These are phyloP conservation scores for Brienomyrus brachyistius DNA, from an alignment of 2,113 vertebrate species.

Conservation along the genomic window DNA sequence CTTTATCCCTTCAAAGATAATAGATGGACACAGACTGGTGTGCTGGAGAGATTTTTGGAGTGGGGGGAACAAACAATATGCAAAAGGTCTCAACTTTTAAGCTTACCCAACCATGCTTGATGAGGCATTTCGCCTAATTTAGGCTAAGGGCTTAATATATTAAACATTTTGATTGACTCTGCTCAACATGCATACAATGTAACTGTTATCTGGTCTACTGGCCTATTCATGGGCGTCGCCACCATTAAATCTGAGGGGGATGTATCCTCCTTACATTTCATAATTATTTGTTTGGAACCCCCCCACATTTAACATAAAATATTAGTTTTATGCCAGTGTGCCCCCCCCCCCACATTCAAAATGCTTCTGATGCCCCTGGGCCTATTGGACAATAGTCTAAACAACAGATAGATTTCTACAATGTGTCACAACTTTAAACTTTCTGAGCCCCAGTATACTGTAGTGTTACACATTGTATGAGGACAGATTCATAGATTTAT, in stretches of 20 bases:
- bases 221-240: too few relatives aligned
- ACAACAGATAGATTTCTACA: neutral
- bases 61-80: neutral
- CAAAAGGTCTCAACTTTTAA: neutral
- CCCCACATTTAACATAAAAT: too few relatives aligned
- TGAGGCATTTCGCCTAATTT: too few relatives aligned
- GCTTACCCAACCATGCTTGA: neutral
- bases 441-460: neutral
- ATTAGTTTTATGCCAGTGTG: too few relatives aligned
- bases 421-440: neutral
- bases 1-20: neutral
- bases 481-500: neutral
- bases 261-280: too few relatives aligned
- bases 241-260: too few relatives aligned
- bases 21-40: neutral
- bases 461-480: neutral
- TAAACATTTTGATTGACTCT: neutral
- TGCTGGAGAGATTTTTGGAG: neutral
- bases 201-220: neutral
- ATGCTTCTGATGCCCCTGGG: too few relatives aligned
- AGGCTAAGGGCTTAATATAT: neutral
- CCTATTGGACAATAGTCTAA: neutral
- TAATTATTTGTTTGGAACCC: too few relatives aligned
- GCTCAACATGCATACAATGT: neutral
- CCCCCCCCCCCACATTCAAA: too few relatives aligned